These are phyloP conservation scores for Mellivora capensis DNA, from an alignment of 2,113 vertebrate species.

Conservation along the genomic window DNA sequence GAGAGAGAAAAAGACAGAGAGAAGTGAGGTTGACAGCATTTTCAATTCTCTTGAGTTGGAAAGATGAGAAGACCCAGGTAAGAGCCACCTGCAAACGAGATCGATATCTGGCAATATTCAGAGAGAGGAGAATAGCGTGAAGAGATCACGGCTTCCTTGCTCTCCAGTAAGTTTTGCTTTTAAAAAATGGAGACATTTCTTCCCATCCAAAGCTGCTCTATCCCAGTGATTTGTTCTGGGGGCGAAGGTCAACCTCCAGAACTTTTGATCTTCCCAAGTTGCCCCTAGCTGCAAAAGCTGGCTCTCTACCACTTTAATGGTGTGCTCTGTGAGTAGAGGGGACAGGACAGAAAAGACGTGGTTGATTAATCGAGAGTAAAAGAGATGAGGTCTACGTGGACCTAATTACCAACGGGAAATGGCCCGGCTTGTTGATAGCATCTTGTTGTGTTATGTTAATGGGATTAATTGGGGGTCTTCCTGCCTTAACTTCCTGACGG, in stretches of 20 bases:
- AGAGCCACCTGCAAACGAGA: background rate
- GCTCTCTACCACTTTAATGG: background rate
- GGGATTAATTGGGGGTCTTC: background rate
- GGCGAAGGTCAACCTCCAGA: background rate
- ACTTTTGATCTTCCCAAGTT: background rate
- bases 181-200: background rate
- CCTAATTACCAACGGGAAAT: background rate
- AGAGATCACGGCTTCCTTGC: background rate
- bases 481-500: background rate
- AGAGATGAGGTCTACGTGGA: background rate
- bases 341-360: background rate
- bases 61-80: background rate
- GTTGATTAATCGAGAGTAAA: background rate
- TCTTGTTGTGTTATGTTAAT: background rate
- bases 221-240: background rate
- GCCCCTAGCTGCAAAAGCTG: background rate
- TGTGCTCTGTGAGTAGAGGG: background rate
- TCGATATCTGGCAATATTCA: background rate
- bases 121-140: fast-evolving
- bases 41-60: background rate
- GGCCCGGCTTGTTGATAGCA: background rate
- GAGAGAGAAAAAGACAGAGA: background rate
- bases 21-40: background rate
- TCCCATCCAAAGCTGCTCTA: background rate
- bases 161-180: background rate